A percentile compares a stretch with the other conserved stretches of the same genome.
These are phyloP conservation scores for Drosophila truncata DNA, from an alignment of 1,140 invertebrate species.

Conservation along the genomic window DNA sequence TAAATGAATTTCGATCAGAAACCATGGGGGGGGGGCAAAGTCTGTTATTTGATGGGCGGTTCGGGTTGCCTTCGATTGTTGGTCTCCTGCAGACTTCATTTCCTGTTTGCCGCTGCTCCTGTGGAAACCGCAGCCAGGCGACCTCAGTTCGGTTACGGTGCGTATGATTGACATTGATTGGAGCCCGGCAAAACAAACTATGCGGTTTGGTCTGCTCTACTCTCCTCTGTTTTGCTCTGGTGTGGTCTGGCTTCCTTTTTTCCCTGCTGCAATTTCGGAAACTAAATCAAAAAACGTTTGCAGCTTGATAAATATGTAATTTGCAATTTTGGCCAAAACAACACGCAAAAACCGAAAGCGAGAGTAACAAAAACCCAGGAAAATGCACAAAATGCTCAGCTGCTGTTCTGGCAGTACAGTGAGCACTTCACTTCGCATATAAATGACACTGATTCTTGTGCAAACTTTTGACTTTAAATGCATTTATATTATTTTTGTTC, in stretches of 20 bases:
- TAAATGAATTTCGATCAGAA: slow-evolving; percentile 16
- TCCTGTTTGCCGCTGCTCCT: slow-evolving; percentile 2
- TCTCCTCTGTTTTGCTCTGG: background rate
- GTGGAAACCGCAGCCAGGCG: slow-evolving; percentile 13
- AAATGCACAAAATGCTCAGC: slow-evolving; percentile 12
- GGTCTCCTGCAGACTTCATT: slow-evolving; percentile 12
- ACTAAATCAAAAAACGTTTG: slow-evolving; percentile 58
- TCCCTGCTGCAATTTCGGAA: slow-evolving; percentile 35
- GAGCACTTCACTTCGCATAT: slow-evolving; percentile 4
- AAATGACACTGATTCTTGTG: background rate
- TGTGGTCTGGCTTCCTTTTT: background rate
- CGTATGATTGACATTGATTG: slow-evolving; percentile 64
- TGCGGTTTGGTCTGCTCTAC: slow-evolving; percentile 7
- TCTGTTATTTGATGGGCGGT: slow-evolving; percentile 18
- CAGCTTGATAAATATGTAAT: slow-evolving; percentile 63
- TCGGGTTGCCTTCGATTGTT: background rate
- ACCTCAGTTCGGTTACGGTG: slow-evolving; percentile 46
- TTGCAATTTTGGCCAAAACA: slow-evolving; percentile 52
- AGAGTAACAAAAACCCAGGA: slow-evolving; percentile 16
- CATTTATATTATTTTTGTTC: background rate
- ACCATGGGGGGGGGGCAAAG: background rate
- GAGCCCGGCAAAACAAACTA: slow-evolving; percentile 27
- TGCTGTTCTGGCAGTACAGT: slow-evolving; percentile 15
- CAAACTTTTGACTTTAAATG: background rate
- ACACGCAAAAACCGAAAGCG: slow-evolving; percentile 28